These are phyloP conservation scores for Heloderma charlesbogerti DNA, from an alignment of 2,113 vertebrate genomes.

Conservation along the genomic window DNA sequence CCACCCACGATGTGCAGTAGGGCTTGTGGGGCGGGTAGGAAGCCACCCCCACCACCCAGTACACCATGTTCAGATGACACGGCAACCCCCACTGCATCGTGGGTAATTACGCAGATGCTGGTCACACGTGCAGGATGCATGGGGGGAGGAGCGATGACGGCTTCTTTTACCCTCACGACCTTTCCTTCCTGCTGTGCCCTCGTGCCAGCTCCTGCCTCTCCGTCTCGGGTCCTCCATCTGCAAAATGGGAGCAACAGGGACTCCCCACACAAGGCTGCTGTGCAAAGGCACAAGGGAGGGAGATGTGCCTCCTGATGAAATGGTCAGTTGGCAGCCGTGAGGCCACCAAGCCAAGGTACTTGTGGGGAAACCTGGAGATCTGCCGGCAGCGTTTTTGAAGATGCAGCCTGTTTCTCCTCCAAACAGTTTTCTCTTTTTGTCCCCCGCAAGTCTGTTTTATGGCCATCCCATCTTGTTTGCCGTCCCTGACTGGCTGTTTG, in stretches of 20 bases:
- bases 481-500: neutral
- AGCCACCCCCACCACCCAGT: no score
- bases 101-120: no score
- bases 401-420: fast-evolving
- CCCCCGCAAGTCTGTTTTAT: neutral
- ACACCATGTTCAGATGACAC: no score
- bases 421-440: neutral
- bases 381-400: no score
- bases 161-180: no score
- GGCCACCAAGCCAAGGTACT: neutral
- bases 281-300: neutral
- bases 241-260: neutral
- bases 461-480: neutral
- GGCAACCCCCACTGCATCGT: no score
- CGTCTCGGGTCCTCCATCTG: neutral
- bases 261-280: neutral
- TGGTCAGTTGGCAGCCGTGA: neutral
- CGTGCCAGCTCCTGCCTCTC: neutral
- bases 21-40: no score
- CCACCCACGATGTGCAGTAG: no score
- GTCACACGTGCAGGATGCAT: no score
- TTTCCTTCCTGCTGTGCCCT: neutral
- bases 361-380: neutral
- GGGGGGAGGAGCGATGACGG: neutral
- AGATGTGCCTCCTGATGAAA: neutral